A percentile compares a stretch with the other conserved stretches of the same genome.
Evolutionary conservation across 2,888 invertebrate species (phyloP).

Genomic region (Nemoura dubitans): DNA sequence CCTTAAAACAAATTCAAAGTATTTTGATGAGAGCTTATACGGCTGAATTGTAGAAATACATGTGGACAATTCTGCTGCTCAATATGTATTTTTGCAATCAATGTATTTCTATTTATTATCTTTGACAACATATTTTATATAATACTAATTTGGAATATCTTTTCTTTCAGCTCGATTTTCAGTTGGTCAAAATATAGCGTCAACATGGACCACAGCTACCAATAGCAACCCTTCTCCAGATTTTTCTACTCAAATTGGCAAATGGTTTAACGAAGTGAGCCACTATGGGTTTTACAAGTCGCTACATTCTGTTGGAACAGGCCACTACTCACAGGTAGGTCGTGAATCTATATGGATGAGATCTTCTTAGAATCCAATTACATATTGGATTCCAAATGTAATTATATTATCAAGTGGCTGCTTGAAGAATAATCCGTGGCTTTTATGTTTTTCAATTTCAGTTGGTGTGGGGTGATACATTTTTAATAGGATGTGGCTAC

Average conservation of each 20-base stretch:
- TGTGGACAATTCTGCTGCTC: no score
- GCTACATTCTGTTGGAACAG: conserved; percentile 74
- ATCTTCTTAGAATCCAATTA: no score
- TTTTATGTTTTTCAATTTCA: conserved; percentile 60
- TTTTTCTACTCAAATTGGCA: conserved; percentile 78
- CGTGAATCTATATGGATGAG: background rate
- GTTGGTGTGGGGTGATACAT: conserved; percentile 90
- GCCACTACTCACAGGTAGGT: conserved; percentile 84
- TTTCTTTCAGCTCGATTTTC: conserved; percentile 71
- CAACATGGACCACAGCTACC: conserved; percentile 79
- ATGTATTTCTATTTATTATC: no score
- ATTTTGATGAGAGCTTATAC: no score
- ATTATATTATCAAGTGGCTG: no score
- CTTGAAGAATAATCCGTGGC: no score
- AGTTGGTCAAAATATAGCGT: conserved; percentile 87
- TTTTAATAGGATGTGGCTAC: conserved; percentile 86
- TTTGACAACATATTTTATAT: no score
- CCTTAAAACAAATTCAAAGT: no score
- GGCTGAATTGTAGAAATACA: no score
- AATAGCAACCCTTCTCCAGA: conserved; percentile 70
- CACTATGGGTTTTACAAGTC: conserved; percentile 69
- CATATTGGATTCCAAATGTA: no score
- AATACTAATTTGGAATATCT: background rate
- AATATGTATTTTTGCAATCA: no score
- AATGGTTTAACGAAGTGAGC: conserved; percentile 84